Evolutionary conservation across 2,888 invertebrate genomes (phyloP), one percentile per base, ranked within the genome.

Genomic region (Nemotelus pantherinus): DNA sequence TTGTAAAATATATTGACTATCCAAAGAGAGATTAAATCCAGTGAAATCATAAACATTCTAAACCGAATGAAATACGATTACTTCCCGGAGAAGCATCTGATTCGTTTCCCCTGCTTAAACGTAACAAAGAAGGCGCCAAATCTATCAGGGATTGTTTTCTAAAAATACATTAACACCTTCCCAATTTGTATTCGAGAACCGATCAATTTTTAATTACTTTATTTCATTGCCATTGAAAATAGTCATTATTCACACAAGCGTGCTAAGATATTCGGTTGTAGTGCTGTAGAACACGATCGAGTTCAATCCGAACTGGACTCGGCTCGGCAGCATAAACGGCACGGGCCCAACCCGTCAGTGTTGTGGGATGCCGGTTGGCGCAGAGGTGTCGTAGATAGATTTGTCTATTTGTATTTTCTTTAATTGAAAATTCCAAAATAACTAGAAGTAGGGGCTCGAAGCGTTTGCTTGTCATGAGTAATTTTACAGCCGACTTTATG

Each of bases 131-230:
- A 45, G 65, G 65, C 65, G 65, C 65, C 65, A 65, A 65, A 65
- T 65, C 44, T 65, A 65, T 65, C 65, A 10, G 65, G 47, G 47
- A 10, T 47, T n/a, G 10, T n/a, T 58, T 65, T 47, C 65, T 45
- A 65, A 65, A 65, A 65, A 65, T 45, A 65, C n/a, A 25, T 41
- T 25, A 4, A 5, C 44, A 64, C 43, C 47, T 47, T 44, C n/a
- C 25, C 65, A n/a, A 65, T 47, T 65, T n/a, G 41, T 47, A 65
- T 65, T n/a, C 25, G n/a, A 25, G 25, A 10, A 2, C 58, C 58
- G 7, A 58, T 58, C 58, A 25, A n/a, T 58, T 58, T 58, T 58
- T 58, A 58, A 58, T 58, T 58, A 58, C 58, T n/a, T 25, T 25
- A n/a, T 5, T 25, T 58, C 6, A 58, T 58, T 25, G 25, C 25